These are phyloP conservation scores for Probaryconus sp. DNA, from an alignment of 1,140 invertebrate species.

Conservation along the genomic window DNA sequence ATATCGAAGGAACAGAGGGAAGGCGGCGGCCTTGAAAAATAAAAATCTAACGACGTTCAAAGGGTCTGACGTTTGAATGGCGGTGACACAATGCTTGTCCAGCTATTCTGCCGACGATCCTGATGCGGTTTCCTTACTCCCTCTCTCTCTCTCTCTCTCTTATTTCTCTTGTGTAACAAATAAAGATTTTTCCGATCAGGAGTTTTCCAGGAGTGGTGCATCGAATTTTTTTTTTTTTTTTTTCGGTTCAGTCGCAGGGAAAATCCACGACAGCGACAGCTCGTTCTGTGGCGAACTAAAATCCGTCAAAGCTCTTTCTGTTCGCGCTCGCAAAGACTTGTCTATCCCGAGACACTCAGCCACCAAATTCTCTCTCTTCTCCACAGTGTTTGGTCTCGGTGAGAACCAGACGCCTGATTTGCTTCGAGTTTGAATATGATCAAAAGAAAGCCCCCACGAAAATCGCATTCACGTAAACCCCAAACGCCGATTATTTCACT, in stretches of 20 bases:
- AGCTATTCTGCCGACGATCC: constrained; percentile 5
- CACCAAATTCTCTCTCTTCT: constrained; percentile 41
- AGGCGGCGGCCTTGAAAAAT: constrained; percentile 44
- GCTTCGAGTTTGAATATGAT: constrained; percentile 35
- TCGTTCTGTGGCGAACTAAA: constrained; percentile 32
- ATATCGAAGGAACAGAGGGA: constrained; percentile 34
- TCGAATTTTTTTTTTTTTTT: not conserved
- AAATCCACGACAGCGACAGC: constrained; percentile 20
- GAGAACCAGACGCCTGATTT: constrained; percentile 48
- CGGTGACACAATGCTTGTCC: constrained; percentile 35
- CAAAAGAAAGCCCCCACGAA: constrained; percentile 40
- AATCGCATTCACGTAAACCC: constrained; percentile 34
- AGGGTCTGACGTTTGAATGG: constrained; percentile 61
- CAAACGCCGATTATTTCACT: constrained; percentile 48
- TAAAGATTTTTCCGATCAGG: constrained; percentile 58
- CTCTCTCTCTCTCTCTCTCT: too few species aligned
- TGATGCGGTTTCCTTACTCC: constrained; percentile 43
- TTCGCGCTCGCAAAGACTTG: constrained; percentile 37
- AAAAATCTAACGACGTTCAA: constrained; percentile 66
- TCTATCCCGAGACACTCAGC: constrained; percentile 21
- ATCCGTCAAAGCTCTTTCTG: constrained; percentile 53
- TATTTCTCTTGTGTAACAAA: constrained; percentile 48
- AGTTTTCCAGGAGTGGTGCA: constrained; percentile 18
- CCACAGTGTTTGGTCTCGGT: too few species aligned
- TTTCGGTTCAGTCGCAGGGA: not conserved